Base-by-base conservation (phyloP, 1,140 invertebrate genomes). In the Hylyphantes graminicola region DNA sequence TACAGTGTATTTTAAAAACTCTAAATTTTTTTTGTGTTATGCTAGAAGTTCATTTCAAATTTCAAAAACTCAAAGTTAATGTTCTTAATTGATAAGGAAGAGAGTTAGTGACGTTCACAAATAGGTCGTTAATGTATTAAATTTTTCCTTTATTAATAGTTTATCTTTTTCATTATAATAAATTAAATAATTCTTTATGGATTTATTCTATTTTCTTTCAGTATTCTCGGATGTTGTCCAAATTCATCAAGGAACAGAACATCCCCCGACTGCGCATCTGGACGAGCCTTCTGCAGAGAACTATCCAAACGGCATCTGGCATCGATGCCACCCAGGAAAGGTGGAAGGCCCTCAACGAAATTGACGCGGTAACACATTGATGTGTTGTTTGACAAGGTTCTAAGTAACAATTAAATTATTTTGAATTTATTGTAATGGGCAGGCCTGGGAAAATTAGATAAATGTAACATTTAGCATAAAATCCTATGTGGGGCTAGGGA, bases 261-360 rank as follows among this genome's bases (percentile, higher is more conserved):
- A 97, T 99, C 85, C 92, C 94, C 68, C 94, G 96, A 35, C 91
- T 99, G 51, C 92, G 97, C 55, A 97, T 99, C 4, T 99, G 98
- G 98, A 99, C 97, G 0, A 98, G 97, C 51, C 98, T 98, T 93
- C 92, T 99, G 88, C 94, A 96, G 87, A 91, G 98, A 59, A 98
- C 98, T 48, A 97, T 98, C 82, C 97, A 99, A 90, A 99, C 98
- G 0, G 96, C 97, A 0, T 92, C 93, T 65, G 93, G 93, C 81
- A 85, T 85, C n/a, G 54, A 19, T 61, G 97, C 96, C 0, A 97
- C 98, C 0, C 97, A 98, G 88, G 98, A 99, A 91, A 92, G 98
- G 88, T 92, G 97, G 93, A 99, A 99, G 90, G 97, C 98, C 11
- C 91, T 99, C 0, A 99, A 99, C 90, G 98, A 99, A 92, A 99